Percentiles rank a stretch among this genome's conserved stretches.
Evolutionary conservation across 1,140 invertebrate species (phyloP).

Genomic region (Parasteatoda tepidariorum): DNA sequence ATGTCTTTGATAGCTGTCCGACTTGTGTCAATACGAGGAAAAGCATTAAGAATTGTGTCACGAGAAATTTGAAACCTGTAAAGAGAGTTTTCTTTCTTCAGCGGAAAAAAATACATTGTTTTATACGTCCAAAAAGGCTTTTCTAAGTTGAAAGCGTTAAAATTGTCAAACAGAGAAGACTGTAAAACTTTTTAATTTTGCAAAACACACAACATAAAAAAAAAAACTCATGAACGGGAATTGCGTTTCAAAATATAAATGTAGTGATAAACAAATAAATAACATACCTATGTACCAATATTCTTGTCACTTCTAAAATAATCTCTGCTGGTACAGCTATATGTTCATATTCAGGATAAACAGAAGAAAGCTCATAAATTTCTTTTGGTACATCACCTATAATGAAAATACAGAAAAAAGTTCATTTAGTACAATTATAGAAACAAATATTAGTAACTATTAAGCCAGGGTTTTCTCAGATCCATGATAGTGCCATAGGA

Average conservation of each 20-base stretch:
- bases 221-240: too few relatives aligned
- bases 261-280: too few relatives aligned
- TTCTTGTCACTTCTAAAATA: constrained; percentile 84
- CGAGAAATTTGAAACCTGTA: constrained; percentile 83
- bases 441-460: too few relatives aligned
- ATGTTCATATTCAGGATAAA: constrained; percentile 63
- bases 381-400: constrained; percentile 63
- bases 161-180: too few relatives aligned
- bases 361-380: constrained; percentile 64
- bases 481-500: too few relatives aligned
- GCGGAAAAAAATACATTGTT: background rate
- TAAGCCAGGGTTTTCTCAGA: too few relatives aligned
- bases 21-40: constrained; percentile 89
- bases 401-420: background rate
- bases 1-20: constrained; percentile 87
- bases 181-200: too few relatives aligned
- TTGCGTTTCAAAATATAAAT: too few relatives aligned
- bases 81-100: background rate
- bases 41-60: constrained; percentile 87
- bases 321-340: constrained; percentile 64
- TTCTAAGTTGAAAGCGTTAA: too few relatives aligned
- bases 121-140: too few relatives aligned
- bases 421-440: background rate
- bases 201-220: too few relatives aligned
- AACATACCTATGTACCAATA: constrained; percentile 86